Percentiles rank a stretch among this genome's conserved stretches.
Conservation (phyloP, 2,797 vertebrate species). For the Protosalanx chinensis region DNA sequence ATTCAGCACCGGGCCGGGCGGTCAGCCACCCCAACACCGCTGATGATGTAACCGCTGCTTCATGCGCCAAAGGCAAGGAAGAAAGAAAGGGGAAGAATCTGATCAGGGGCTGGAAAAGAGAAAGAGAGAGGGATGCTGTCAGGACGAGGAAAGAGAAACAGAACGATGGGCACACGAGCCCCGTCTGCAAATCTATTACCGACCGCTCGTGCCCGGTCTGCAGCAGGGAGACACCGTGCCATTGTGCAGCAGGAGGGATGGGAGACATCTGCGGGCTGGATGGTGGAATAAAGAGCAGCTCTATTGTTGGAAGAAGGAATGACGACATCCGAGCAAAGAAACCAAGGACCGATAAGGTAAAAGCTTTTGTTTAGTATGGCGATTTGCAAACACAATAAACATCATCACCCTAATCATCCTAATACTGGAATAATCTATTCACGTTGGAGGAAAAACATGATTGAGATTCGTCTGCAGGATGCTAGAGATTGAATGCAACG, state of each 20-base stretch:
- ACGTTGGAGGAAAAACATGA: neutral
- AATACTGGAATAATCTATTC: constrained; percentile 5
- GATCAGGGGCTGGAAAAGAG: constrained; percentile 77
- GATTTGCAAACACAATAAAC: constrained; percentile 2
- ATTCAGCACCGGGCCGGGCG: constrained; percentile 79
- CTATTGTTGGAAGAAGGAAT: constrained; percentile 80
- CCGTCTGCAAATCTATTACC: constrained; percentile 65
- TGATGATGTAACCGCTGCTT: constrained; percentile 63
- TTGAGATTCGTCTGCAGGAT: neutral
- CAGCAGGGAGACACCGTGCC: constrained; percentile 76
- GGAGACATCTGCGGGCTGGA: constrained; percentile 76
- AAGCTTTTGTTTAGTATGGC: constrained; percentile 48
- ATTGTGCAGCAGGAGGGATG: constrained; percentile 62
- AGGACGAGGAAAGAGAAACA: constrained; percentile 83
- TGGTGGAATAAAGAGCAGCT: constrained; percentile 82
- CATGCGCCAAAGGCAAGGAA: constrained; percentile 82
- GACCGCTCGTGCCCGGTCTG: constrained; percentile 82
- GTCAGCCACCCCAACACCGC: constrained; percentile 62
- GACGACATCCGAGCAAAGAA: constrained; percentile 78
- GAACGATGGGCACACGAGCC: constrained; percentile 65
- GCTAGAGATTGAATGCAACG: constrained; percentile 3
- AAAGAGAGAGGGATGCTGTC: constrained; percentile 80
- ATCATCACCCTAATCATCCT: neutral
- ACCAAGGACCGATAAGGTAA: constrained; percentile 83
- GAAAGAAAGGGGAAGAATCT: constrained; percentile 81